Evolutionary conservation across 2,888 invertebrate species (phyloP).

Genomic region (Neoaliturus tenellus): DNA sequence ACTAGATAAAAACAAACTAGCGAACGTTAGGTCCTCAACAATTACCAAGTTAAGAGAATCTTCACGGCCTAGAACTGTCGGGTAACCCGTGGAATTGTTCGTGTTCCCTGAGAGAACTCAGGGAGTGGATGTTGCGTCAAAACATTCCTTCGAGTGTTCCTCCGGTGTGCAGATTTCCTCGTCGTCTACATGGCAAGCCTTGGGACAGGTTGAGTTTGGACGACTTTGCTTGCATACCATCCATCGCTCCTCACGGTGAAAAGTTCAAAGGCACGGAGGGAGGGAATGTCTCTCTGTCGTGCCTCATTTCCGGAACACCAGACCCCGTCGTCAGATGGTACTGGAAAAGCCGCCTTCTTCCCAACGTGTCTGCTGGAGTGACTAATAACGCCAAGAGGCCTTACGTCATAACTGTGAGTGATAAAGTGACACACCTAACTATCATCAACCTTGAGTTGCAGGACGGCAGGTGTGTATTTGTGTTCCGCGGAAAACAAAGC

Average conservation of each 20-base stretch:
- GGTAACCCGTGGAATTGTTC: slow-evolving; percentile 91
- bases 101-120: slow-evolving; percentile 82
- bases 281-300: slow-evolving; percentile 83
- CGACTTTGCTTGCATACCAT: slow-evolving; percentile 87
- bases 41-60: slow-evolving; percentile 80
- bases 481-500: slow-evolving; percentile 90
- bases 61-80: slow-evolving; percentile 86
- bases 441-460: slow-evolving; percentile 83
- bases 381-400: slow-evolving; percentile 73
- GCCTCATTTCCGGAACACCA: slow-evolving; percentile 82
- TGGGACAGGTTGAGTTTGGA: slow-evolving; percentile 88
- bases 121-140: slow-evolving; percentile 86
- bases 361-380: slow-evolving; percentile 75
- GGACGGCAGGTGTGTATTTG: slow-evolving; percentile 85
- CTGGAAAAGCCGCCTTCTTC: slow-evolving; percentile 81
- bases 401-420: slow-evolving; percentile 80
- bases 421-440: slow-evolving; percentile 83
- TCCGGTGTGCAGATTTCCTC: slow-evolving; percentile 82
- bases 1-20: slow-evolving; percentile 84
- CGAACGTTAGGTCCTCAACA: slow-evolving; percentile 80
- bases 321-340: slow-evolving; percentile 85
- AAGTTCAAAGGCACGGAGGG: slow-evolving; percentile 82
- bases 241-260: slow-evolving; percentile 78
- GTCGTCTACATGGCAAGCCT: slow-evolving; percentile 78
- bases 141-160: slow-evolving; percentile 85